Evolutionary conservation across 2,888 invertebrate genomes (phyloP), one percentile per base, ranked within the genome.

Genomic region (Keiferia lycopersicella): DNA sequence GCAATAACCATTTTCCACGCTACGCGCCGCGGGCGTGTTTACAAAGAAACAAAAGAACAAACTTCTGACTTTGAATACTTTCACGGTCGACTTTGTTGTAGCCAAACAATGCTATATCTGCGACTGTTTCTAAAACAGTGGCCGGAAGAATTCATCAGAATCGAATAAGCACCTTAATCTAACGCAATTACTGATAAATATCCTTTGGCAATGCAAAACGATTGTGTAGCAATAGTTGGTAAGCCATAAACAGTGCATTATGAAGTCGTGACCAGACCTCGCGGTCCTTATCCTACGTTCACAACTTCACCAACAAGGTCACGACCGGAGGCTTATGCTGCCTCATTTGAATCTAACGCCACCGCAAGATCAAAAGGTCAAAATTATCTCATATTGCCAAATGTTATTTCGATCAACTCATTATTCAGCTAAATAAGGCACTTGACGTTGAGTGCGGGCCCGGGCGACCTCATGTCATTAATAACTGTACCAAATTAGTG

Each of bases 1-100:
- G 85, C 82, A 87, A 87, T 77, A 82, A 78, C 74, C 68, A 84
- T 86, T 83, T 78, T 77, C 78, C 75, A 82, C 78, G 77, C 76
- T 69, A 76, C 71, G 73, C 74, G 72, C 57, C 30, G 63, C 64
- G 69, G 67, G 69, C 65, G 68, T 71, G 71, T 73, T 73, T 70
- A 70, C 79, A 82, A 80, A 71, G 62, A 68, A 65, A 63, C 61
- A 62, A 60, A 65, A 65, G 48, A 64, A 72, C 72, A 73, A n/a
- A 26, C 34, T 71, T 71, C 69, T 68, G 69, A 61, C 61, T 61
- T 50, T 61, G 30, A 50, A 61, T 34, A 34, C 30, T 48, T 60
- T 72, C 60, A 45, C 45, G 60, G 60, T 62, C 56, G 39, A 61
- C 20, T 53, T 51, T 62, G 6, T 20, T 16, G 34, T 6, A 26